Evolutionary conservation across 2,888 invertebrate species (phyloP), one percentile per base, ranked within the genome.

Genomic region (Alcis repandata): DNA sequence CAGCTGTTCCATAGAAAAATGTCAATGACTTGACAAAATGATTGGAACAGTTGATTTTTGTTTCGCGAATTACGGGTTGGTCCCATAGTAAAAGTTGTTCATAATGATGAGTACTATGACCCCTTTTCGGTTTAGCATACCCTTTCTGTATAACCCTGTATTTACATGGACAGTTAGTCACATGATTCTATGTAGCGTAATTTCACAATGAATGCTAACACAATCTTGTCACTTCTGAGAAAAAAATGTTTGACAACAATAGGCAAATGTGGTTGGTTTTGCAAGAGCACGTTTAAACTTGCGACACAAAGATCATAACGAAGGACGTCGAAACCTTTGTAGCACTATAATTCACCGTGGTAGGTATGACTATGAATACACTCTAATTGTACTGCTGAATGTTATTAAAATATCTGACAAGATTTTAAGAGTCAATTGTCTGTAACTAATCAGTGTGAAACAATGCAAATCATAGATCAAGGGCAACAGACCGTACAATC

Each of bases 291-390:
- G 72, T 68, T 72, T 60, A 4, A 64, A 70, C 70, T 76, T 71
- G 69, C 76, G 71, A 74, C 69, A 71, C 62, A 64, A 64, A 70
- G 56, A 69, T 69, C 63, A 67, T 68, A 74, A 74, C 70, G 75
- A 74, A 80, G 82, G 80, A 80, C 80, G 63, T 62, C 60, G 67
- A 63, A 71, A 80, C 83, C 83, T 83, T 79, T 80, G 56, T 58
- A 48, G 63, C 54, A 63, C 58, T 81, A 1, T 78, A 83, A 82
- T 82, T 82, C 73, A 74, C 76, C 67, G 57, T 41, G 27, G 27
- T n/a, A 22, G 46, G 49, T n/a, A 54, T 20, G 43, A 54, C 41
- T n/a, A 54, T 20, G 43, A 54, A 54, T 32, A 67, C 46, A 58
- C 27, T 43, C 22, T 58, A 57, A 48, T 45, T 60, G 45, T 56